These are phyloP conservation scores for Salvator merianae DNA, from an alignment of 2,113 vertebrate genomes.

Conservation along the genomic window DNA sequence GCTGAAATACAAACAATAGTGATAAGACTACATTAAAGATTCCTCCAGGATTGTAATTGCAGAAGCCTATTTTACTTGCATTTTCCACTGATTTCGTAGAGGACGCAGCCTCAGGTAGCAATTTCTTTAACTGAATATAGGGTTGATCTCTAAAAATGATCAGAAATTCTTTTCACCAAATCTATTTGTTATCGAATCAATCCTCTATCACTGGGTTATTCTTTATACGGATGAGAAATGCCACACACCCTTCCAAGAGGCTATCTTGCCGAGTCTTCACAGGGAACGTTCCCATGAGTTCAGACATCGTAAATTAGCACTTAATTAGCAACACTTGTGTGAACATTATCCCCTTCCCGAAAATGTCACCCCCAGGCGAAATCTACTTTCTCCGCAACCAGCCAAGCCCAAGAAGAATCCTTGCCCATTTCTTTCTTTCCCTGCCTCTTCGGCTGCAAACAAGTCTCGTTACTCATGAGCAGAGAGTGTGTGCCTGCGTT, in stretches of 20 bases:
- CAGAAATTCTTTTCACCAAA: background rate
- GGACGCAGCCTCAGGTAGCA: background rate
- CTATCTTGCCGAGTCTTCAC: background rate
- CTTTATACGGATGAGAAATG: background rate
- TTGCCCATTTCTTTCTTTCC: background rate
- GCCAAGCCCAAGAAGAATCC: background rate
- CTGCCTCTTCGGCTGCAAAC: background rate
- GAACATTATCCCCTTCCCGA: background rate
- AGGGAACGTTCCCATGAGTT: background rate
- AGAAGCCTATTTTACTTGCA: background rate
- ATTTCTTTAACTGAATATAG: background rate
- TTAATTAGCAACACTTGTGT: background rate
- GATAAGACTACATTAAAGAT: background rate
- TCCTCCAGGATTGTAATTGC: background rate
- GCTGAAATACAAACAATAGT: background rate
- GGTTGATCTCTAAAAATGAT: background rate
- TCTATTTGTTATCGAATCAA: too few species aligned
- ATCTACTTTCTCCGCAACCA: background rate
- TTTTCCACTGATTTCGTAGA: background rate
- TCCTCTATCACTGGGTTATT: background rate
- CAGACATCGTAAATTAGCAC: background rate
- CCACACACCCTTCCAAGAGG: background rate
- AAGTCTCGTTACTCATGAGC: background rate
- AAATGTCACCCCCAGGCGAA: background rate
- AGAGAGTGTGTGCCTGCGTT: background rate